phyloP scores from a whole-genome alignment of 1,140 invertebrate genomes.

The Eueides isabella region DNA sequence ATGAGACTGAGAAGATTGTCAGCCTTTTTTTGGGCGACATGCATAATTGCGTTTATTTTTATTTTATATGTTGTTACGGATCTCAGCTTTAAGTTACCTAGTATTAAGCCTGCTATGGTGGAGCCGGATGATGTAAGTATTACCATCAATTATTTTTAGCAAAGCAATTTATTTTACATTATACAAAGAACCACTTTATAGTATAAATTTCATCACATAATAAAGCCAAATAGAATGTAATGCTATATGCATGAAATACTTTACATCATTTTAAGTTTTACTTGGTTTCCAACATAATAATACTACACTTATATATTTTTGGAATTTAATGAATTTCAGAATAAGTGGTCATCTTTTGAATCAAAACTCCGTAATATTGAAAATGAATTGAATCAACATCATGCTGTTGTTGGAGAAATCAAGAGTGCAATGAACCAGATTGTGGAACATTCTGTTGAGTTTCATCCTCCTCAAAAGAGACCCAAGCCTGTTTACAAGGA shows the following conservation, averaged over 20 bases:
- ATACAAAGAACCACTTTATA: not conserved
- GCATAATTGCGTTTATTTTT: conserved; percentile 73
- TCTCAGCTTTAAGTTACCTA: conserved; percentile 72
- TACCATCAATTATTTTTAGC: not conserved
- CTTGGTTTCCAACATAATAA: not conserved
- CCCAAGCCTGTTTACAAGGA: conserved; percentile 47
- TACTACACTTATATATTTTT: not conserved
- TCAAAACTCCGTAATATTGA: conserved; percentile 85
- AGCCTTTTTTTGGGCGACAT: conserved; percentile 74
- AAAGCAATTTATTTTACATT: not conserved
- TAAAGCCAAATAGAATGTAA: not conserved
- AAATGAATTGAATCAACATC: conserved; percentile 84
- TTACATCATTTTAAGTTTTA: not conserved
- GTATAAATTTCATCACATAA: not conserved
- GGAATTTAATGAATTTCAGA: conserved; percentile 69
- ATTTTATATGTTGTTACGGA: conserved; percentile 78
- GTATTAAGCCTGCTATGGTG: conserved; percentile 65
- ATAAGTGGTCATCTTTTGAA: conserved; percentile 87
- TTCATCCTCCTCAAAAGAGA: conserved; percentile 54
- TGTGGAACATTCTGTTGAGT: conserved; percentile 56
- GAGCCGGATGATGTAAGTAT: conserved; percentile 76
- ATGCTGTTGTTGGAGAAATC: conserved; percentile 83
- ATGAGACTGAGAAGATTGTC: conserved; percentile 76
- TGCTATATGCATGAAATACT: too few species aligned
- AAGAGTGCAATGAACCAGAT: conserved; percentile 79